These are phyloP conservation scores for Lasioglossum calceatum DNA, from an alignment of 2,888 invertebrate species.

Conservation along the genomic window DNA sequence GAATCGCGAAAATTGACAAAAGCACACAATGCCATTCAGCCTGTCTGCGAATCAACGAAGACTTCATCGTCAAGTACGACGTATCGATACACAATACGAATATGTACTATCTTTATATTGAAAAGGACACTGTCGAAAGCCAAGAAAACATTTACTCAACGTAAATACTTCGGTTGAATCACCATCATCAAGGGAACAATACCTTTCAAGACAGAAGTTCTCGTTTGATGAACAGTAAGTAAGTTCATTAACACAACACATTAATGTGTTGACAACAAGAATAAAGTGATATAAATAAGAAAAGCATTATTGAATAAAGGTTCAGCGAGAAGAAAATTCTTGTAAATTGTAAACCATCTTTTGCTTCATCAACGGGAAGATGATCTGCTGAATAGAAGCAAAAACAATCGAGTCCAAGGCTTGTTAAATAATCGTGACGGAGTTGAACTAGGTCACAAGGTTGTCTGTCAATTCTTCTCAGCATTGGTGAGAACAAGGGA, in stretches of 20 bases:
- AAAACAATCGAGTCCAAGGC: conserved; percentile 49
- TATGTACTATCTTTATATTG: background rate
- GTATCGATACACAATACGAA: background rate
- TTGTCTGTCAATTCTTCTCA: conserved; percentile 43
- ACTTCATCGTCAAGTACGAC: background rate
- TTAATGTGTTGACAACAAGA: background rate
- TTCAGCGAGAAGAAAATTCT: too few relatives aligned
- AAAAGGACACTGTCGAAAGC: background rate
- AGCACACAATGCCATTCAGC: conserved; percentile 5
- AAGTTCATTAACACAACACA: too few relatives aligned
- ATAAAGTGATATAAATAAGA: too few relatives aligned
- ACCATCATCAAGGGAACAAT: background rate
- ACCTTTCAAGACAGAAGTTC: background rate
- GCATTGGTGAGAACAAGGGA: conserved; percentile 1
- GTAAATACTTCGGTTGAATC: background rate
- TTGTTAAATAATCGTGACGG: conserved; percentile 40
- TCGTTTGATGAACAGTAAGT: background rate
- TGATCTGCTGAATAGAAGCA: background rate
- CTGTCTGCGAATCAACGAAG: conserved; percentile 18
- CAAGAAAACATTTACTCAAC: background rate
- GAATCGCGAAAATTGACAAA: conserved; percentile 25
- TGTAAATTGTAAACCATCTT: background rate
- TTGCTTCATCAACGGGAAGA: background rate
- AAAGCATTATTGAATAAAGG: background rate
- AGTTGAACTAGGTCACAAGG: conserved; percentile 43